Percentiles rank a stretch among this genome's conserved stretches.
phyloP scores from a whole-genome alignment of 2,113 vertebrate genomes.

The Macquaria ambigua region DNA sequence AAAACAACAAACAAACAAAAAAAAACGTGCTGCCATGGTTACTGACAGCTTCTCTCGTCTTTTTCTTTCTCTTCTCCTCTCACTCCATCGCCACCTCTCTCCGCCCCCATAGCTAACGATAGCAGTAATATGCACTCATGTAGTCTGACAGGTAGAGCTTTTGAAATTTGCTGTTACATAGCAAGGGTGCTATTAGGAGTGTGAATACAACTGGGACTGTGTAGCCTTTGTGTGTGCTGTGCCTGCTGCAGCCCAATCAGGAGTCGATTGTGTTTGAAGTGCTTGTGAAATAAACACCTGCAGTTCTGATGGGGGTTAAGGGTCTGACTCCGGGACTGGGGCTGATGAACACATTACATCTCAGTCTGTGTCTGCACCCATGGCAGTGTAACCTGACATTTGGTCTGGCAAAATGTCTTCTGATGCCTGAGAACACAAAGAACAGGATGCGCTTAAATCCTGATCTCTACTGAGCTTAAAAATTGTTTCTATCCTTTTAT shows the following conservation, averaged over 20 bases:
- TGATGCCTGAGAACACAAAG: neutral
- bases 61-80: constrained; percentile 21
- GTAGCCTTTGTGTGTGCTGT: constrained; percentile 32
- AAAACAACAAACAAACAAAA: neutral
- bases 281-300: constrained; percentile 28
- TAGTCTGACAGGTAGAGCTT: constrained; percentile 53
- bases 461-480: neutral
- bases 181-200: constrained; percentile 44
- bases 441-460: neutral
- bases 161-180: constrained; percentile 4
- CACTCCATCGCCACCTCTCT: constrained; percentile 38
- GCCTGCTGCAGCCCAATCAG: constrained; percentile 61
- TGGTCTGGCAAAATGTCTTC: constrained; percentile 7
- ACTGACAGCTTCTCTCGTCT: constrained; percentile 68
- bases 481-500: neutral
- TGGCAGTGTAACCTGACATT: constrained; percentile 11
- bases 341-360: constrained; percentile 37
- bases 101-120: constrained; percentile 34
- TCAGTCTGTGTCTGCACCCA: constrained; percentile 14
- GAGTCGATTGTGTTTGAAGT: constrained; percentile 60
- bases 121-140: constrained; percentile 49
- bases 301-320: constrained; percentile 41
- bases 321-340: constrained; percentile 38
- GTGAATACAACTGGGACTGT: constrained; percentile 38
- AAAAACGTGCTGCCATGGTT: constrained; percentile 80